Evolutionary conservation across 2,888 invertebrate genomes (phyloP).

Genomic region (Drosophila anomalata): DNA sequence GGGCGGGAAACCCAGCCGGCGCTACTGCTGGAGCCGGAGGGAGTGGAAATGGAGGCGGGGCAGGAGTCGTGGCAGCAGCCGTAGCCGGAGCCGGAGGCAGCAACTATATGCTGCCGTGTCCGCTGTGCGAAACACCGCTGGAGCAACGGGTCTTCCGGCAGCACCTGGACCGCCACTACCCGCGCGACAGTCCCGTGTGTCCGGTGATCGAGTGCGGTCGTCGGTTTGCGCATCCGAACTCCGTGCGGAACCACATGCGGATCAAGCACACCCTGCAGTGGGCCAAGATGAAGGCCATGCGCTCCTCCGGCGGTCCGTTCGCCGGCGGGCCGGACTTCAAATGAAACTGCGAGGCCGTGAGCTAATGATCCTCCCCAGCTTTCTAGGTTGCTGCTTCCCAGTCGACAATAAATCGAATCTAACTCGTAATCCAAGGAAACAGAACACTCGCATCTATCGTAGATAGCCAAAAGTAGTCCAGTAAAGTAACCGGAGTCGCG

Average conservation of each 20-base stretch:
- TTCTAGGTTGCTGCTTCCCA: conserved; percentile 76
- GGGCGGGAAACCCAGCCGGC: neutral
- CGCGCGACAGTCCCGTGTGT: conserved; percentile 92
- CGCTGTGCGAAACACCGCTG: conserved; percentile 89
- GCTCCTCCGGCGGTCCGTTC: conserved; percentile 84
- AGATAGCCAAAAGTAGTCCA: conserved; percentile 62
- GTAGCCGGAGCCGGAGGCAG: conserved; percentile 46
- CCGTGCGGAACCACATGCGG: conserved; percentile 94
- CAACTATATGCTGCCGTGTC: conserved; percentile 86
- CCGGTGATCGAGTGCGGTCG: conserved; percentile 91
- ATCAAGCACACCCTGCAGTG: conserved; percentile 92
- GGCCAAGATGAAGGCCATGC: conserved; percentile 91
- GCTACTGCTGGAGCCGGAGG: neutral
- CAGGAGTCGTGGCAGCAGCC: conserved; percentile 10
- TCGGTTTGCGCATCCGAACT: conserved; percentile 92
- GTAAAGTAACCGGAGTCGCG: conserved; percentile 15
- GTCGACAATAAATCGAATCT: conserved; percentile 62
- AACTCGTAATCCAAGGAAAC: conserved; percentile 44
- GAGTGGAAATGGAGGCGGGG: neutral
- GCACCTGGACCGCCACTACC: conserved; percentile 93
- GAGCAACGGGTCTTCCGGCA: conserved; percentile 88
- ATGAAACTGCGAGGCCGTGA: conserved; percentile 81
- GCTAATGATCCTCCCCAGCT: conserved; percentile 70
- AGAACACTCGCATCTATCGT: conserved; percentile 66
- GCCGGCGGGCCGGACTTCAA: conserved; percentile 84